These are phyloP conservation scores for Lamellibrachia columna DNA, from an alignment of 2,888 invertebrate genomes.

Conservation along the genomic window DNA sequence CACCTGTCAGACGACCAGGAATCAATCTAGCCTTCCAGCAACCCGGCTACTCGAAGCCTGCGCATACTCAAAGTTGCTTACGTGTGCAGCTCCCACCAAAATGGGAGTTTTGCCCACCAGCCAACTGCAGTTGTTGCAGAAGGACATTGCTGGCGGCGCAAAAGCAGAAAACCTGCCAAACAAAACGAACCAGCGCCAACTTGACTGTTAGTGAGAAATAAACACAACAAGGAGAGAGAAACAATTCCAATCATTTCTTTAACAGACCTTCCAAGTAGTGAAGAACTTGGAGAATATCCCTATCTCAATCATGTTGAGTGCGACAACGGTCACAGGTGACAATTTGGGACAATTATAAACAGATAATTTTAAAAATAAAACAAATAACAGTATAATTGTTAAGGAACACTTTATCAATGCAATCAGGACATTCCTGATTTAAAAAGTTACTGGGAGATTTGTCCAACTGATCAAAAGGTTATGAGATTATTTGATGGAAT, in stretches of 20 bases:
- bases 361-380: neutral
- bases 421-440: neutral
- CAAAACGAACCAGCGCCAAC: neutral
- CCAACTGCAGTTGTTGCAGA: neutral
- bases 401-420: neutral
- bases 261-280: neutral
- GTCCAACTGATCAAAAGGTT: neutral
- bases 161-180: conserved; percentile 12
- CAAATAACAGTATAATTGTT: neutral
- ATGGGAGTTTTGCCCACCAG: neutral
- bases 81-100: neutral
- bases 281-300: neutral
- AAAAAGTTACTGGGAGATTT: neutral
- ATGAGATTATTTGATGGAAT: neutral
- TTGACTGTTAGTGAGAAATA: neutral
- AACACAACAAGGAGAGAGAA: neutral
- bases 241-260: neutral
- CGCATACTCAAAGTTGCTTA: neutral
- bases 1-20: neutral
- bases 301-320: neutral
- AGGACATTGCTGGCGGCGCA: conserved; percentile 16
- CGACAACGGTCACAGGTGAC: neutral
- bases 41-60: neutral
- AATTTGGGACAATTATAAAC: neutral
- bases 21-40: neutral